These are phyloP conservation scores for Bovichtus variegatus DNA, from an alignment of 2,797 vertebrate species.

Conservation along the genomic window DNA sequence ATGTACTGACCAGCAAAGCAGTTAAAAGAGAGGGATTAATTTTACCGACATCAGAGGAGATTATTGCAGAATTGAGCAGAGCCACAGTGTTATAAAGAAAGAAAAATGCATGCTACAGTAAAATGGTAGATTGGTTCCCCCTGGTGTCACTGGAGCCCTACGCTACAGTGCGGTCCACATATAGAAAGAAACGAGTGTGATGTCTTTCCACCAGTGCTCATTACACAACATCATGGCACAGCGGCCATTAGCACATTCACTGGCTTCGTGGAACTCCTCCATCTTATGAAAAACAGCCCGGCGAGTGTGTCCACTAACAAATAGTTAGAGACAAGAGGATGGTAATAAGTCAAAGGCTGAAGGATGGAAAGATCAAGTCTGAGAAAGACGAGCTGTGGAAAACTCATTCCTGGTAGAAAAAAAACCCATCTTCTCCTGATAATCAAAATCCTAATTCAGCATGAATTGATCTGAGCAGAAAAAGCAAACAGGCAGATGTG, in stretches of 20 bases:
- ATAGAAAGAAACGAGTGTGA: constrained; percentile 14
- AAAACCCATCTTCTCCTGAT: background rate
- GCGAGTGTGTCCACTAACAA: constrained; percentile 26
- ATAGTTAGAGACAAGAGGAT: constrained; percentile 20
- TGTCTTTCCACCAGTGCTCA: constrained; percentile 49
- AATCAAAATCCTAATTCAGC: constrained; percentile 10
- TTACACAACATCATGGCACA: constrained; percentile 45
- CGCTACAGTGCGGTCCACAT: too few species aligned
- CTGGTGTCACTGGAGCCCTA: too few species aligned
- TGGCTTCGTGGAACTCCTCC: constrained; percentile 14
- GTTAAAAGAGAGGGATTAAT: too few species aligned
- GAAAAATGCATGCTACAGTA: too few species aligned
- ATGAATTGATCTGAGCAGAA: constrained; percentile 6
- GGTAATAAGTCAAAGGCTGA: constrained; percentile 23
- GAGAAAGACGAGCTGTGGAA: constrained; percentile 13
- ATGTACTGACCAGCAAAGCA: too few species aligned
- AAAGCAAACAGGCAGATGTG: constrained; percentile 27
- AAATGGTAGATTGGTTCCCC: too few species aligned
- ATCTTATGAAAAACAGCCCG: constrained; percentile 33
- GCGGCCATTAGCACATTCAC: constrained; percentile 47
- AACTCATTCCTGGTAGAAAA: background rate
- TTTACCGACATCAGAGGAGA: too few species aligned
- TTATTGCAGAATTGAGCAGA: too few species aligned
- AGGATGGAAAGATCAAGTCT: background rate
- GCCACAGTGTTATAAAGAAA: too few species aligned